phyloP scores from a whole-genome alignment of 2,888 invertebrate species.

The Torymus texanus region DNA sequence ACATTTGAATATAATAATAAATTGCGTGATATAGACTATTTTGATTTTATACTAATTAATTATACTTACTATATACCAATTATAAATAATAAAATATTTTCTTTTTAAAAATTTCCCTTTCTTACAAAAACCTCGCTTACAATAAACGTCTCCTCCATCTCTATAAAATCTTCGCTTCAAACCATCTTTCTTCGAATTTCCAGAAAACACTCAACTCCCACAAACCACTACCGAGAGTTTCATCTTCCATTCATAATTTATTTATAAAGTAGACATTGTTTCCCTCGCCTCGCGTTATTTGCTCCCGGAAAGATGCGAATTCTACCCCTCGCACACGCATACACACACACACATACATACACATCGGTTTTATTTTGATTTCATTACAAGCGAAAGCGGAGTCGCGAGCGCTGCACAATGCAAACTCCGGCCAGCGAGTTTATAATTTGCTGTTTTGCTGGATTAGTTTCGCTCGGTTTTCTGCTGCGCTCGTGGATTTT shows the following conservation, averaged over 20 bases:
- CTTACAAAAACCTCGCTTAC: too few relatives aligned
- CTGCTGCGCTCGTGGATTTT: not conserved
- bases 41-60: too few relatives aligned
- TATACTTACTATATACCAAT: too few relatives aligned
- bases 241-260: conserved; percentile 25
- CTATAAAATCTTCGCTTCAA: too few relatives aligned
- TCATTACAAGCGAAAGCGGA: conserved; percentile 59
- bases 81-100: too few relatives aligned
- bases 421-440: conserved; percentile 1
- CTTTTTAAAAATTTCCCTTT: too few relatives aligned
- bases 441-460: conserved; percentile 36
- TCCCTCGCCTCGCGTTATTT: conserved; percentile 1
- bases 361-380: conserved; percentile 67
- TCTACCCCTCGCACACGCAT: not conserved
- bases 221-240: conserved; percentile 2
- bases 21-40: too few relatives aligned
- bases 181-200: too few relatives aligned
- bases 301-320: conserved; percentile 15
- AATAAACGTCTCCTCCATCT: too few relatives aligned
- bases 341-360: not conserved
- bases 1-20: too few relatives aligned
- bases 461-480: conserved; percentile 32
- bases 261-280: conserved; percentile 20
- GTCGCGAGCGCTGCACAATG: conserved; percentile 1
- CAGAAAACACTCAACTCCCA: not conserved